Evolutionary conservation across 1,140 invertebrate species (phyloP).

Genomic region (Drosophila bocqueti): DNA sequence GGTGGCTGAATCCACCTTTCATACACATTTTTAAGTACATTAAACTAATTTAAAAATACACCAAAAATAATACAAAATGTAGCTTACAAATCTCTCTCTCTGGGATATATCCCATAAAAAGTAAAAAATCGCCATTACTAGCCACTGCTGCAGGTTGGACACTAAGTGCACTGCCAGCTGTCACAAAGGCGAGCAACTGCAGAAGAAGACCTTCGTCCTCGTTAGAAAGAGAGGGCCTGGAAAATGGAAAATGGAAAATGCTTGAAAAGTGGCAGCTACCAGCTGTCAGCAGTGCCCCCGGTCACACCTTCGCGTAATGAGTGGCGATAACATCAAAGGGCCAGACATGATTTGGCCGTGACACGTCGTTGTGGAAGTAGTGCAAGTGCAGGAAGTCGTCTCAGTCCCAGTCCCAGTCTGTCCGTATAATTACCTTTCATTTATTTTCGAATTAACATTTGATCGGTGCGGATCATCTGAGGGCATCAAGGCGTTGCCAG

Average conservation of each 20-base stretch:
- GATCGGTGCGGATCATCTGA: conserved; percentile 50
- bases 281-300: conserved; percentile 68
- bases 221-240: conserved; percentile 45
- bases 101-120: too few species aligned
- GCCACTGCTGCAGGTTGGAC: conserved; percentile 12
- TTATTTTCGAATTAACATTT: conserved; percentile 83
- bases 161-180: conserved; percentile 59
- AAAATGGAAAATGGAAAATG: conserved; percentile 16
- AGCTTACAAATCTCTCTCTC: background rate
- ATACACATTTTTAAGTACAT: background rate
- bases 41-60: background rate
- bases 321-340: conserved; percentile 82
- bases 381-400: conserved; percentile 26
- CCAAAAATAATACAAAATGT: too few species aligned
- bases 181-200: conserved; percentile 8
- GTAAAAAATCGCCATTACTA: background rate
- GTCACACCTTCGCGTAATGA: conserved; percentile 67
- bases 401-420: conserved; percentile 5
- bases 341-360: conserved; percentile 81
- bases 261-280: conserved; percentile 63
- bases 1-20: background rate
- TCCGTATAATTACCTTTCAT: conserved; percentile 81
- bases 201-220: conserved; percentile 43
- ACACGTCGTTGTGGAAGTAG: conserved; percentile 15
- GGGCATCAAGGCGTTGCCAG: conserved; percentile 24